Conservation (phyloP, 1,140 invertebrate species). For the Drosophila tsacasi region DNA sequence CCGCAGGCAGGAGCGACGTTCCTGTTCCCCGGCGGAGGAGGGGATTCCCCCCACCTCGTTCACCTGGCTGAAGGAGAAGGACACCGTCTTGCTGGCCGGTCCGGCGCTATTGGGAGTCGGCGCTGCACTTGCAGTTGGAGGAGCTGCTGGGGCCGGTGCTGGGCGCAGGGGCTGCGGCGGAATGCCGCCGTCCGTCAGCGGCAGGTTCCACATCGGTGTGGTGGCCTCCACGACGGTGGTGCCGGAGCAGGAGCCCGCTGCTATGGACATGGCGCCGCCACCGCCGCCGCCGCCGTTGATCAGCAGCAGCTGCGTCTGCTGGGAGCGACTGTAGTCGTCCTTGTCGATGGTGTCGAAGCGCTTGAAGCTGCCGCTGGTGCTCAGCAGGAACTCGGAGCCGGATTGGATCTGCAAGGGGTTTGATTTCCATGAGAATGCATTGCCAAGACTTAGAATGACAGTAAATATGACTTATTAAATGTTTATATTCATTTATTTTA, state of each 20-base stretch:
- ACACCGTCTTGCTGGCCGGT: slow-evolving; percentile 70
- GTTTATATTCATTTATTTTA: too few species aligned
- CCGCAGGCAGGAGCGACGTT: slow-evolving; percentile 47
- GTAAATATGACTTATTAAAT: too few species aligned
- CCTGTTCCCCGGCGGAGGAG: slow-evolving; percentile 3
- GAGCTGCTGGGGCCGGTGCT: slow-evolving; percentile 84
- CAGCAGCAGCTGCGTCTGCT: slow-evolving; percentile 37
- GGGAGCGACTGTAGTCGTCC: slow-evolving; percentile 66
- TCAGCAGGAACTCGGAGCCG: slow-evolving; percentile 89
- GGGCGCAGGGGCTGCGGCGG: slow-evolving; percentile 85
- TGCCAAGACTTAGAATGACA: too few species aligned
- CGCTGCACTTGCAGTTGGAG: slow-evolving; percentile 59
- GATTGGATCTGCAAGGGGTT: slow-evolving; percentile 86
- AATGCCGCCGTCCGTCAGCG: slow-evolving; percentile 77
- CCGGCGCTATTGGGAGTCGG: slow-evolving; percentile 71
- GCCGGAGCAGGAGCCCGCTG: background rate
- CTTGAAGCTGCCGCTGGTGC: slow-evolving; percentile 88
- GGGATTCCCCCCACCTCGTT: slow-evolving; percentile 35
- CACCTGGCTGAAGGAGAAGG: slow-evolving; percentile 69
- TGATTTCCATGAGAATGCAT: background rate
- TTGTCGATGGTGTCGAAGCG: slow-evolving; percentile 89
- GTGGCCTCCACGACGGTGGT: slow-evolving; percentile 62
- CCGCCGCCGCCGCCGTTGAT: slow-evolving; percentile 37
- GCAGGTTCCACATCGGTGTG: slow-evolving; percentile 79
- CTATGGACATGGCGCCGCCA: slow-evolving; percentile 1